These are phyloP conservation scores for Porphyrio hochstetteri DNA, from an alignment of 2,113 vertebrate species.

Conservation along the genomic window DNA sequence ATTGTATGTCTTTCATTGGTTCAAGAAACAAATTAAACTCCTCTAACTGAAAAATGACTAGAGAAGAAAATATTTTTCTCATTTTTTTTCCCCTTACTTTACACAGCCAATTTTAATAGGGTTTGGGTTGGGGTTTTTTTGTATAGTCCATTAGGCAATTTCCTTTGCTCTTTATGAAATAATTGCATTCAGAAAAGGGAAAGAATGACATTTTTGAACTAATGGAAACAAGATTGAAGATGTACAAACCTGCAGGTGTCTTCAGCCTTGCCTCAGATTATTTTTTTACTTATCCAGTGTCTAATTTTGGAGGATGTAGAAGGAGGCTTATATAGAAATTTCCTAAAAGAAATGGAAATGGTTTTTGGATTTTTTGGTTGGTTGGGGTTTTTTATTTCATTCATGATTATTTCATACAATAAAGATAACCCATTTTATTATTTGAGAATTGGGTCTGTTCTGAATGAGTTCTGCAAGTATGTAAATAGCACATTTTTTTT, in stretches of 20 bases:
- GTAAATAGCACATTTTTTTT: not conserved
- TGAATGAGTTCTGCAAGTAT: not conserved
- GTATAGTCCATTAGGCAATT: not conserved
- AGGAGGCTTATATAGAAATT: not conserved
- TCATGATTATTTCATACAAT: not conserved
- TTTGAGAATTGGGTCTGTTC: not conserved
- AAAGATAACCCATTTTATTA: not conserved
- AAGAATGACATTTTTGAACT: not conserved
- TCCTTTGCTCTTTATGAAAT: slow-evolving; percentile 7
- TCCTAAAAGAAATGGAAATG: not conserved
- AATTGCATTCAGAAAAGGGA: not conserved
- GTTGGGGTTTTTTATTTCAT: not conserved
- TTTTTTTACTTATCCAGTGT: not conserved
- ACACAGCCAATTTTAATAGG: not conserved
- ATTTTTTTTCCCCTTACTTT: not conserved
- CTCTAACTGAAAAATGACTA: not conserved
- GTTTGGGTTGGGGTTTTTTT: not conserved
- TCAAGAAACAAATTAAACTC: not conserved
- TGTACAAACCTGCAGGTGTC: not conserved
- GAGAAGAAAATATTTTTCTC: not conserved
- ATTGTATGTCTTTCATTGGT: not conserved
- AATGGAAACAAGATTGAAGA: not conserved
- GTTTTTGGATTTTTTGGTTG: not conserved
- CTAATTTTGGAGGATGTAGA: not conserved
- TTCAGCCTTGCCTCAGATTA: not conserved